Conservation (phyloP, 2,888 invertebrate species). For the Drosophila macrospina region DNA sequence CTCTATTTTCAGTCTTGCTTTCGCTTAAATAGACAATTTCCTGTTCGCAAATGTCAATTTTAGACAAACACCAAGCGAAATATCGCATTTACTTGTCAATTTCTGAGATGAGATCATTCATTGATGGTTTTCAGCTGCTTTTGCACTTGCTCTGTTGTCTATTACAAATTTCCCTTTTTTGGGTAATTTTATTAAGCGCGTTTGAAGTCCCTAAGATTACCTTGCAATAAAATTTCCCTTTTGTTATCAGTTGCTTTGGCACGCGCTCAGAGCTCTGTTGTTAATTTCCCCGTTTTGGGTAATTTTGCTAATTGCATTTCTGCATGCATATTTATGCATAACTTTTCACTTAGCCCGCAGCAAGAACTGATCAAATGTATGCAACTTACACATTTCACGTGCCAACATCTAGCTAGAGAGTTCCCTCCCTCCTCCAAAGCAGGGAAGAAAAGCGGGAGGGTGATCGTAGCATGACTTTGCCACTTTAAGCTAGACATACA, state of each 20-base stretch:
- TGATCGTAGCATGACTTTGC: constrained; percentile 68
- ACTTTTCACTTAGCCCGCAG: constrained; percentile 47
- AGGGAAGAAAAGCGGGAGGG: not conserved
- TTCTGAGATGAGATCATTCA: not conserved
- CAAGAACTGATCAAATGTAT: constrained; percentile 52
- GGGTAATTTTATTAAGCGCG: no score
- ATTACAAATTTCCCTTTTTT: no score
- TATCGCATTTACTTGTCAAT: not conserved
- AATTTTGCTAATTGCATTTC: constrained; percentile 31
- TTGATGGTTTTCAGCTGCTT: not conserved
- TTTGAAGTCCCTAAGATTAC: no score
- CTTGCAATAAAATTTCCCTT: no score
- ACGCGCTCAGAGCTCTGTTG: constrained; percentile 21
- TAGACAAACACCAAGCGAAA: constrained; percentile 3
- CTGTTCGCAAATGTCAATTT: constrained; percentile 29
- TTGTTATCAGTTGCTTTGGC: constrained; percentile 7
- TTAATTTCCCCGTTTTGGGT: constrained; percentile 19
- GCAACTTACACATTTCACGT: constrained; percentile 74
- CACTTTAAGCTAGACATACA: constrained; percentile 36
- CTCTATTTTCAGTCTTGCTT: constrained; percentile 25
- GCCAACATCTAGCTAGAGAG: constrained; percentile 53
- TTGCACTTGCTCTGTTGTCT: no score
- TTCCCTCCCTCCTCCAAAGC: constrained; percentile 1
- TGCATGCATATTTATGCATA: constrained; percentile 41
- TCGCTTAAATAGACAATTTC: constrained; percentile 32